phyloP scores from a whole-genome alignment of 1,140 invertebrate species.

The Meloidogyne chitwoodi region DNA sequence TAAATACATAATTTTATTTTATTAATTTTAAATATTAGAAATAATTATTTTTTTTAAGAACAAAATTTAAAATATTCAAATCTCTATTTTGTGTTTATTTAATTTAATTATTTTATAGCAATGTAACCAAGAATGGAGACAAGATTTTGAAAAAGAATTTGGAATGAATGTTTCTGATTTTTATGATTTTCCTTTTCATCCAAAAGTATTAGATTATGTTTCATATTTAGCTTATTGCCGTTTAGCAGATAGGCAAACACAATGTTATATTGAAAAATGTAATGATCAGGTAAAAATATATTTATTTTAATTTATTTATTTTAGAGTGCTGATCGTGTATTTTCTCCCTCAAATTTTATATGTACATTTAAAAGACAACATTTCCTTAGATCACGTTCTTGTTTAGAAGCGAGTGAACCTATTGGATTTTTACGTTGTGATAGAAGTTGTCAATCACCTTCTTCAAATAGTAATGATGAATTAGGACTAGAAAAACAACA shows the following conservation, averaged over 20 bases:
- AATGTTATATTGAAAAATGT: conserved; percentile 54
- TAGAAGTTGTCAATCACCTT: conserved; percentile 45
- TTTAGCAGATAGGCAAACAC: conserved; percentile 53
- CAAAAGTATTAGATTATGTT: conserved; percentile 47
- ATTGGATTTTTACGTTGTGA: conserved; percentile 58
- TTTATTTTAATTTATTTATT: not conserved
- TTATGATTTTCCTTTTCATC: conserved; percentile 59
- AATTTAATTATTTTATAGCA: conserved; percentile 36
- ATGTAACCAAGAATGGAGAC: conserved; percentile 52
- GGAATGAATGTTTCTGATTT: conserved; percentile 51
- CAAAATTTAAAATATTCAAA: too few species aligned
- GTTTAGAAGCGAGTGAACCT: conserved; percentile 55
- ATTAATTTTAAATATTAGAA: too few species aligned
- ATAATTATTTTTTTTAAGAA: too few species aligned
- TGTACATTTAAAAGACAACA: conserved; percentile 54
- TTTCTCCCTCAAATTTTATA: conserved; percentile 58
- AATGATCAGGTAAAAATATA: conserved; percentile 41
- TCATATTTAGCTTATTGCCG: conserved; percentile 51
- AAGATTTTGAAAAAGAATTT: conserved; percentile 47
- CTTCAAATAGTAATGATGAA: too few species aligned
- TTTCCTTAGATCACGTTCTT: conserved; percentile 41
- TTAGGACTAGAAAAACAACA: not conserved
- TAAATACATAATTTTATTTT: too few species aligned
- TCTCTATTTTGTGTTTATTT: too few species aligned
- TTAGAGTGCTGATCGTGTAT: conserved; percentile 54